Base-by-base conservation (phyloP, 2,113 vertebrate species). In the Apaloderma vittatum region DNA sequence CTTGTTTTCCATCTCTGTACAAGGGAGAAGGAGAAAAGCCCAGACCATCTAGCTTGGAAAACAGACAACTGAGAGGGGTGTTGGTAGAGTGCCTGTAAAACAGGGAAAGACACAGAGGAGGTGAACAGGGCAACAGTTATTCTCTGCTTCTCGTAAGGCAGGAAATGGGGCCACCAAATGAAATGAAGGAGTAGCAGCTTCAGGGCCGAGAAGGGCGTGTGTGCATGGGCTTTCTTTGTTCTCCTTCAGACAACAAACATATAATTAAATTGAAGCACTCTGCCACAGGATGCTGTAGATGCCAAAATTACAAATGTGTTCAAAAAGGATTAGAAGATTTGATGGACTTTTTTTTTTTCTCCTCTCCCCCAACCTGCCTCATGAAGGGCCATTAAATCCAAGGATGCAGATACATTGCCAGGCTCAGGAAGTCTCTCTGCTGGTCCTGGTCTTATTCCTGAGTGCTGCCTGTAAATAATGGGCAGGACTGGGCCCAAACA, bases 241-340 rank as follows among this genome's bases (percentile, higher is more conserved):
- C 95, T 92, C 86, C 91, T 94, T 94, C 89, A 96, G 89, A 95
- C 89, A 95, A 91, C 81, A 94, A 96, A 96, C 87, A 90, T 94
- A 8, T 93, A 95, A 97, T 96, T 97, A 96, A 95, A 96, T 96
- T 95, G 94, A 84, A 96, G 91, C 88, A 93, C 93, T 97, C 76
- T 94, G 76, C 95, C 65, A 97, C 96, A 96, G 96, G 96, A 96
- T 97, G 89, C 87, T 94, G 94, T 93, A 89, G 86, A 96, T 93
- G 94, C 93, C 93, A 91, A 94, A 96, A 95, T 96, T 93, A 96
- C 77, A 96, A 89, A 96, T 95, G 80, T 59, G 83, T 95, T 96
- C 76, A 81, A 67, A 95, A 95, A 95, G 72, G 76, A 95, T 95
- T 95, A 95, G 91, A 83, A 10, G 19, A 48, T 88, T 95, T 94